Conservation (phyloP, 2,888 invertebrate genomes). For the Caenorhabditis wallacei region DNA sequence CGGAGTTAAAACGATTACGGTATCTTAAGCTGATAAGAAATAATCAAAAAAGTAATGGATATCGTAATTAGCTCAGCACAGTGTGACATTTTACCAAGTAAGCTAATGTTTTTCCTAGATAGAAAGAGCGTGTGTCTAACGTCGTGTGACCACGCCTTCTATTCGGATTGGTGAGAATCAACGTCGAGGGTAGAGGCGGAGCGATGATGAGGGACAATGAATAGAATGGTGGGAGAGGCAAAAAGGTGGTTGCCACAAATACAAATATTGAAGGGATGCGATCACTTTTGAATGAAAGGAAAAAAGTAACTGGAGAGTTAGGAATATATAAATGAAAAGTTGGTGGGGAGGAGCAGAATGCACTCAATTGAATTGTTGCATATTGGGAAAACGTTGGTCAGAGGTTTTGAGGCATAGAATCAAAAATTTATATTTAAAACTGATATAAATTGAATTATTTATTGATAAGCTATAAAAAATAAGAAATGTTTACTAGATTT, state of each 20-base stretch:
- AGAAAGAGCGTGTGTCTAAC: constrained; percentile 22
- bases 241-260: constrained; percentile 41
- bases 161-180: constrained; percentile 46
- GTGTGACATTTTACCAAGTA: constrained; percentile 16
- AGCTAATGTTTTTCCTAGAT: constrained; percentile 55
- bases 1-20: not conserved
- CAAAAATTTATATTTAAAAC: too few species aligned
- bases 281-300: constrained; percentile 2
- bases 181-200: constrained; percentile 19
- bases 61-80: constrained; percentile 31
- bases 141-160: constrained; percentile 45
- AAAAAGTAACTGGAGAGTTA: not conserved
- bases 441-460: too few species aligned
- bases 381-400: too few species aligned
- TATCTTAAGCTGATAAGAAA: not conserved
- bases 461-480: too few species aligned
- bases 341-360: not conserved
- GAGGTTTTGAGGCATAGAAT: too few species aligned
- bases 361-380: too few species aligned
- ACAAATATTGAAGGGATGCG: constrained; percentile 42
- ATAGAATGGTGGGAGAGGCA: constrained; percentile 12
- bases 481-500: too few species aligned
- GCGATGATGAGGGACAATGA: constrained; percentile 21
- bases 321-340: not conserved
- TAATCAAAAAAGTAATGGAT: constrained; percentile 1